Evolutionary conservation across 2,888 invertebrate species (phyloP), one percentile per base, ranked within the genome.

Genomic region (Drosophila ustulata): DNA sequence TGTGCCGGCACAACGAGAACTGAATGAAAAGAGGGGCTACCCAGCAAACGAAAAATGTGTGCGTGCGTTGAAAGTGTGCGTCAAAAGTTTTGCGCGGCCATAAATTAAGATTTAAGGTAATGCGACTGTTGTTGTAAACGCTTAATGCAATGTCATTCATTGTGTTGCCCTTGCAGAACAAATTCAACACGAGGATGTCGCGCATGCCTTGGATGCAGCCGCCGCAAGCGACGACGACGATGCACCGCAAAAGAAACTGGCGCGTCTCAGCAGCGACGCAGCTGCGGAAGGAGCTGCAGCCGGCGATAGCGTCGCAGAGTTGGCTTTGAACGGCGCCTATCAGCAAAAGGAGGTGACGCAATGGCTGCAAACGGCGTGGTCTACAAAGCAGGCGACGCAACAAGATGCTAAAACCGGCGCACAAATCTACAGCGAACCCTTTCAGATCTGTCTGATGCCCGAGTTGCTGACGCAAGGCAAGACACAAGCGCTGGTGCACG

Each of bases 361-460:
- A 47, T 77, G 78, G 75, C 52, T 88, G 32, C 74, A 79, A 25
- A 46, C 79, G 3, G 66, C 87, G 3, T 90, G 89, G 89, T 47
- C 63, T n/a, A n/a, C 37, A 8, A 64, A 78, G 18, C 61, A 75
- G 26, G 66, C 67, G 37, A 37, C 37, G 6, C 76, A 76, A n/a
- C 78, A 72, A 37, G 86, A 91, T 18, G 50, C 66, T 0, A 61
- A 65, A 13, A 82, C 89, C 7, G 82, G 77, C 5, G 84, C 80
- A 9, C 78, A 90, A 53, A 64, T 96, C 0, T 94, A 94, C 39
- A 91, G 93, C 1, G 92, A 94, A 23, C 96, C 96, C 0, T 96
- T 95, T 92, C 94, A 95, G 80, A 92, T 96, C 7, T 95, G 96
- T 78, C 93, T 94, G 9, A 91, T 96, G 34, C 94, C 95, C 9